phyloP scores from a whole-genome alignment of 1,140 invertebrate genomes.

The Sogatella furcifera region DNA sequence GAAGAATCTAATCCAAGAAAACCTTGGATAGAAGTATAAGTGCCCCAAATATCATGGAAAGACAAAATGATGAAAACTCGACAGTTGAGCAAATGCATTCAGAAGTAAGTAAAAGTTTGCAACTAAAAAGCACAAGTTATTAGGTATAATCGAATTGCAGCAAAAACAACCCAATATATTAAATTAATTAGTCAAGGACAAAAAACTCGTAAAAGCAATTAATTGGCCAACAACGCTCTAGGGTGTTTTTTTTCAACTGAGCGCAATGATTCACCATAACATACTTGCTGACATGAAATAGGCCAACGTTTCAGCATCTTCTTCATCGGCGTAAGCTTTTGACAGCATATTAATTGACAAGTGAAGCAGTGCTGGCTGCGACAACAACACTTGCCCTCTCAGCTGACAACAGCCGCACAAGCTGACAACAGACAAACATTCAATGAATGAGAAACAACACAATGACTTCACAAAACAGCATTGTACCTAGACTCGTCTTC shows the following conservation, averaged over 20 bases:
- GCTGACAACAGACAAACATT: too few relatives aligned
- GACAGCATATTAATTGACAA: conserved; percentile 12
- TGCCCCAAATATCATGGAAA: too few relatives aligned
- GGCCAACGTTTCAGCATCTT: conserved; percentile 1
- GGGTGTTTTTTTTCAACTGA: background rate
- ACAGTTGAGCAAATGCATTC: too few relatives aligned
- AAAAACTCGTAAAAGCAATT: background rate
- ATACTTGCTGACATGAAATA: background rate
- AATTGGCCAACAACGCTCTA: background rate
- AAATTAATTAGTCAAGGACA: background rate
- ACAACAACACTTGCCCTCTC: too few relatives aligned
- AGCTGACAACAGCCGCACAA: too few relatives aligned
- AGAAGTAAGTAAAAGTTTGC: background rate
- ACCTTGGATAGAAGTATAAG: too few relatives aligned
- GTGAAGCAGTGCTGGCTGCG: too few relatives aligned
- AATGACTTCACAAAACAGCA: too few relatives aligned
- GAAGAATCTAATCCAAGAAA: too few relatives aligned
- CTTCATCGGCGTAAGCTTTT: conserved; percentile 9
- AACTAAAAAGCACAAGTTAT: background rate
- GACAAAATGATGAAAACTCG: too few relatives aligned
- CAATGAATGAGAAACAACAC: too few relatives aligned
- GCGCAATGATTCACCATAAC: background rate
- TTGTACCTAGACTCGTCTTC: too few relatives aligned
- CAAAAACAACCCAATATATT: background rate
- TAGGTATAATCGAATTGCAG: background rate